Percentiles rank a stretch among this genome's conserved stretches.
phyloP scores from a whole-genome alignment of 2,888 invertebrate genomes.

The Achlya flavicornis region DNA sequence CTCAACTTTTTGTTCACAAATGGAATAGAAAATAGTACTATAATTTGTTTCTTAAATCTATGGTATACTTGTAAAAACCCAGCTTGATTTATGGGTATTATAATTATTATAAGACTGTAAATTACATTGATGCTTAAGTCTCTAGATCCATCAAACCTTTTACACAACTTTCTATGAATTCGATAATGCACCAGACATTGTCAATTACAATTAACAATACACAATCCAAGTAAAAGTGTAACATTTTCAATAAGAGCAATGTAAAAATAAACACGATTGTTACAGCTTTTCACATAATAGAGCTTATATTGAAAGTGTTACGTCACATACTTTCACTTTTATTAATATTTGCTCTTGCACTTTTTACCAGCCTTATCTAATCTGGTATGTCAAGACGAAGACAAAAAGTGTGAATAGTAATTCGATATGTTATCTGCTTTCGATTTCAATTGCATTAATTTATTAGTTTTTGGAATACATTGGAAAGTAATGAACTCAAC shows the following conservation, averaged over 20 bases:
- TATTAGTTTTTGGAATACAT: not conserved
- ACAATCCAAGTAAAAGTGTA: slow-evolving; percentile 3
- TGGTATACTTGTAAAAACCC: no score
- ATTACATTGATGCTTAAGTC: not conserved
- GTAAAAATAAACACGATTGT: slow-evolving; percentile 10
- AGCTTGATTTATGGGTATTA: no score
- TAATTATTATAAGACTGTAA: no score
- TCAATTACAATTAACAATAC: slow-evolving; percentile 8
- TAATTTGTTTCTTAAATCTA: no score
- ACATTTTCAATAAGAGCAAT: slow-evolving; percentile 2
- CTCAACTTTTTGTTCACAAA: no score
- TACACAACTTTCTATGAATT: slow-evolving; percentile 8
- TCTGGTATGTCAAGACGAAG: not conserved
- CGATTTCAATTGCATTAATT: not conserved
- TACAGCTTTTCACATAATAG: slow-evolving; percentile 9
- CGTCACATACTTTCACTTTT: slow-evolving; percentile 12
- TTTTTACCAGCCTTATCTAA: slow-evolving; percentile 5
- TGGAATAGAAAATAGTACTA: no score
- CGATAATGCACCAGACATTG: not conserved
- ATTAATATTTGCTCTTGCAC: slow-evolving; percentile 6
- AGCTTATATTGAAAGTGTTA: slow-evolving; percentile 4
- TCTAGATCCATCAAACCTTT: not conserved
- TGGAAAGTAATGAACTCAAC: no score
- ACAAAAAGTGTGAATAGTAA: not conserved
- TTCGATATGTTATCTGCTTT: not conserved